These are phyloP conservation scores for Dorcus hopei DNA, from an alignment of 2,888 invertebrate genomes.

Conservation along the genomic window DNA sequence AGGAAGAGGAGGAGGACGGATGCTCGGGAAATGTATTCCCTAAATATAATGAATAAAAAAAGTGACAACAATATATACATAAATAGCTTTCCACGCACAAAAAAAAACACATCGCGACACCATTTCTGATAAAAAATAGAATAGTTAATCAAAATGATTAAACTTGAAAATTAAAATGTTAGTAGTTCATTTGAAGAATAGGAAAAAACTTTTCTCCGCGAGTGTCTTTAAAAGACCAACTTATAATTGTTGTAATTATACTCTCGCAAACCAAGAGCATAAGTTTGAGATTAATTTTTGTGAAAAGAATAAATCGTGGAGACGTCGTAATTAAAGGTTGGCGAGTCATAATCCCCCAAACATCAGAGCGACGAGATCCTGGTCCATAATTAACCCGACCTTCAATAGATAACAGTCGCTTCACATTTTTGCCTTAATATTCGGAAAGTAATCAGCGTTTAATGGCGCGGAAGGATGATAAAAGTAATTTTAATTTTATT, in stretches of 20 bases:
- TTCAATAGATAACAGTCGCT: slow-evolving; percentile 34
- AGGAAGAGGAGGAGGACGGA: neutral
- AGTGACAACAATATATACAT: slow-evolving; percentile 19
- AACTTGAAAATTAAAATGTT: too few relatives aligned
- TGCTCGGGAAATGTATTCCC: neutral
- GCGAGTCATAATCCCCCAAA: slow-evolving; percentile 30
- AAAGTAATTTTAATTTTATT: slow-evolving; percentile 42
- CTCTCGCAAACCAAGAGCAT: slow-evolving; percentile 11
- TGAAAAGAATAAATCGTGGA: slow-evolving; percentile 31
- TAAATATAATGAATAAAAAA: slow-evolving; percentile 14
- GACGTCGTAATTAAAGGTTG: slow-evolving; percentile 34
- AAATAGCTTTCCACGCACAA: neutral
- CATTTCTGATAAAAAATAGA: too few relatives aligned
- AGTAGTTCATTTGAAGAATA: too few relatives aligned
- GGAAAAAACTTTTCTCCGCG: too few relatives aligned
- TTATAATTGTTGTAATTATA: slow-evolving; percentile 3
- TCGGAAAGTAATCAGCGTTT: slow-evolving; percentile 39
- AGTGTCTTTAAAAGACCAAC: neutral
- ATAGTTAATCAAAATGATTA: too few relatives aligned
- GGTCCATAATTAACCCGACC: slow-evolving; percentile 37
- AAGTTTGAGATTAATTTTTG: slow-evolving; percentile 24
- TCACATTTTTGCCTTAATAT: slow-evolving; percentile 35
- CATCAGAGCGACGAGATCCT: slow-evolving; percentile 22
- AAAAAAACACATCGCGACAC: too few relatives aligned
- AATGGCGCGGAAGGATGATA: slow-evolving; percentile 42